Base-by-base conservation (phyloP, 1,140 invertebrate genomes). In the Zaprionus tsacasi region DNA sequence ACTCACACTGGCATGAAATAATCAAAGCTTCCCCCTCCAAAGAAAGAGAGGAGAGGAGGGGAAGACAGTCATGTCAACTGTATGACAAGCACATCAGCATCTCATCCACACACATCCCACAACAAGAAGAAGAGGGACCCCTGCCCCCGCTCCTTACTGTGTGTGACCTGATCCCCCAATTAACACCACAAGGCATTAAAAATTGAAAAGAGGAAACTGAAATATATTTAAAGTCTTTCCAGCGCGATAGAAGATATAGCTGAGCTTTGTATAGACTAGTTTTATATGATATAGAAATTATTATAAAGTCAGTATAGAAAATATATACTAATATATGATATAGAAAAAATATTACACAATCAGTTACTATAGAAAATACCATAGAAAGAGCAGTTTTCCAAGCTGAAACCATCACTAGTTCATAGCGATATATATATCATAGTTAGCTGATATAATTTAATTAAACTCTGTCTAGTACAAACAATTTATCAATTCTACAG, bases 11-110 rank as follows among this genome's bases (percentile, higher is more conserved):
- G 74, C 82, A 83, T 89, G 73, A 89, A 89, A 88, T 89, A 88
- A 88, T 89, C 83, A 88, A 88, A 89, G 85, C 70, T 25, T 50
- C 68, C 65, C 64, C 48, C 13, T 52, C 21, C 57, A 40, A 21
- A 48, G 45, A 15, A 10, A 21, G 45, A 15, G 40, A 43, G 0
- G 15, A n/a, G 15, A 4, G 8, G 40, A 11, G 35, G 27, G 58
- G 57, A 50, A 48, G 70, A 73, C 74, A 81, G 81, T 78, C 85
- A 89, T 90, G 90, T 91, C 90, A 90, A 77, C 78, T 66, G 80
- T 78, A 83, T 90, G 86, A 87, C 90, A 90, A 89, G 78, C 82
- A 89, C 86, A 88, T 89, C 89, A 91, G 70, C 76, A 82, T 70
- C 70, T 25, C 45, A 25, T 50, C 40, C 40, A 25, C 50, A 27